These are phyloP conservation scores for Nycticorax nycticorax DNA, from an alignment of 2,113 vertebrate species.

Conservation along the genomic window DNA sequence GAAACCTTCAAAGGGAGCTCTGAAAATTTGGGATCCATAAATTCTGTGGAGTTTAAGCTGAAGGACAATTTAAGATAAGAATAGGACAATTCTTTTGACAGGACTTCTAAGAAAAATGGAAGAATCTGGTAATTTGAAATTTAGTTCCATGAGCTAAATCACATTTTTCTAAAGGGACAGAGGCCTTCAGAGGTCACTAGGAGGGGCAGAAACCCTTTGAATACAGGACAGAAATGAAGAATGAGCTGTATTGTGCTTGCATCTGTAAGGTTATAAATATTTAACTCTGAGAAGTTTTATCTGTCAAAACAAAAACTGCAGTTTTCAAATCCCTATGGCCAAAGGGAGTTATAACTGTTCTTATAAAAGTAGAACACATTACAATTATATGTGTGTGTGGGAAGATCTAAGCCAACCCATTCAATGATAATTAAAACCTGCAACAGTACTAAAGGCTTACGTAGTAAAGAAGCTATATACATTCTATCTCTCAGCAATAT, in stretches of 20 bases:
- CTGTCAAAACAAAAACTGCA: not conserved
- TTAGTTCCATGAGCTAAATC: not conserved
- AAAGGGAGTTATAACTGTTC: not conserved
- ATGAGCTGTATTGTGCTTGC: not conserved
- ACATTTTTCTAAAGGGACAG: not conserved
- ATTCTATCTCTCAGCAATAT: not conserved
- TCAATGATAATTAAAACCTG: not conserved
- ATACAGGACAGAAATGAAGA: not conserved
- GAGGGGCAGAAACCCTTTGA: not conserved
- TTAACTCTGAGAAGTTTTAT: not conserved
- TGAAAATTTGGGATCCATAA: not conserved
- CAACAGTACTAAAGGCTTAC: not conserved
- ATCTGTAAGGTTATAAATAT: not conserved
- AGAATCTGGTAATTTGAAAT: not conserved
- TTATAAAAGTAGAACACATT: not conserved
- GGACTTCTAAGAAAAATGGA: not conserved
- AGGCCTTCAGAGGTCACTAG: not conserved
- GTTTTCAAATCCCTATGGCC: not conserved
- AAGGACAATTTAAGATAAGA: not conserved
- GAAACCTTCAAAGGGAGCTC: not conserved
- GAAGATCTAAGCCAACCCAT: not conserved
- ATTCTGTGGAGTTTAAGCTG: not conserved
- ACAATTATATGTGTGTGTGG: not conserved
- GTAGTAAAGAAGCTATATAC: not conserved
- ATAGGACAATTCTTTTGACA: not conserved